These are phyloP conservation scores for Nansenia antarctica DNA, from an alignment of 2,113 vertebrate species.

Conservation along the genomic window DNA sequence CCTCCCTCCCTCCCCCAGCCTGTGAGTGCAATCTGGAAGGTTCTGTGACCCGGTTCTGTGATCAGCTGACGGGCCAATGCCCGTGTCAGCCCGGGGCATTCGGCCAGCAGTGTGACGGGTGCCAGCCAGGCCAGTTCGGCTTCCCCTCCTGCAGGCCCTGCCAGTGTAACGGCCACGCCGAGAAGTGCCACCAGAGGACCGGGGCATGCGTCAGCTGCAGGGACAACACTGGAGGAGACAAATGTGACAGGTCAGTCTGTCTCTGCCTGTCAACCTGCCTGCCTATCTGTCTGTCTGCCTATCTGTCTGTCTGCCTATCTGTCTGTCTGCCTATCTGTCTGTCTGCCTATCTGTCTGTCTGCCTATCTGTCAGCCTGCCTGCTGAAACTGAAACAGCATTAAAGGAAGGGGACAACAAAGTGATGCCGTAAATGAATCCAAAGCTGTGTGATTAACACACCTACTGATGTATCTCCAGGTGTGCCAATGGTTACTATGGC, in stretches of 20 bases:
- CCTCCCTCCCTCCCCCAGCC: conserved; percentile 61
- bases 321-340: no score
- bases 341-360: no score
- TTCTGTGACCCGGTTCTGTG: conserved; percentile 80
- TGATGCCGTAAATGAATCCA: no score
- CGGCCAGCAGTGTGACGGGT: conserved; percentile 84
- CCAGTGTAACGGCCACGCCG: conserved; percentile 85
- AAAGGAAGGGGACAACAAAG: no score
- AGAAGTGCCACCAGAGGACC: conserved; percentile 81
- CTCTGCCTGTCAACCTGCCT: not conserved
- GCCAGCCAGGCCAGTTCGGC: conserved; percentile 91
- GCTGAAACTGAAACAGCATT: not conserved
- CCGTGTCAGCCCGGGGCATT: conserved; percentile 85
- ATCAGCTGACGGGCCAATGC: conserved; percentile 86
- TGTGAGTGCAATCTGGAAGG: conserved; percentile 90
- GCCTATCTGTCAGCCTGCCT: no score
- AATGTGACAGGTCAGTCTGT: not conserved
- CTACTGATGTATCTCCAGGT: conserved; percentile 67
- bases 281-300: no score
- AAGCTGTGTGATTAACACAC: conserved; percentile 1
- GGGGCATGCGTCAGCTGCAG: conserved; percentile 88
- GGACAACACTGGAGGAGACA: conserved; percentile 74
- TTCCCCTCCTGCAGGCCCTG: conserved; percentile 89
- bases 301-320: no score
- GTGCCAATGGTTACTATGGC: conserved; percentile 85